Evolutionary conservation across 2,113 vertebrate genomes (phyloP), one percentile per base, ranked within the genome.

Genomic region (Oreocharis arfaki): DNA sequence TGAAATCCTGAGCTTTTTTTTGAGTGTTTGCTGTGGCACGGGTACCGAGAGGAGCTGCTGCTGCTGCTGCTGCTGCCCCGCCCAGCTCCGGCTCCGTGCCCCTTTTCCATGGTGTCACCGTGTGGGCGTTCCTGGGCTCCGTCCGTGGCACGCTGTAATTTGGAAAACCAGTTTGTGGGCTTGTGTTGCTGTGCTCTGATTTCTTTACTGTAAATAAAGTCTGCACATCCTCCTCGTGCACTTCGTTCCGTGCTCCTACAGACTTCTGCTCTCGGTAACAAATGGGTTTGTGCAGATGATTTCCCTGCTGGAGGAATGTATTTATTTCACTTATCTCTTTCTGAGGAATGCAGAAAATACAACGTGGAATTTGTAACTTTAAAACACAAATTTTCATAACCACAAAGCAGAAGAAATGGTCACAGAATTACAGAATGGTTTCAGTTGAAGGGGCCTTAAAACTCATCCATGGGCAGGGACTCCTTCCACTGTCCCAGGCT

Each of bases 71-170:
- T 93, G 57, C 64, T 61, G 86, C 61, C 73, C 77, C 1, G 1
- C 55, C 56, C 75, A 28, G 82, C 68, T 68, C 61, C 18, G 19
- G 78, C 60, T 74, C 78, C 7, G 0, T 64, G 87, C 64, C 82
- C 60, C 42, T 94, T 89, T 94, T 84, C 94, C 95, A 71, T 64
- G 76, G 60, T 84, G 73, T 93, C 90, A 96, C 65, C 56, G 10
- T 23, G 27, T 67, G 84, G 93, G 89, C 27, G 85, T 94, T 91
- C 63, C 86, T 77, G 60, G 59, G 56, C 70, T 78, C 68, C 86
- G 26, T 9, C 63, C 44, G 9, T 35, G 44, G 22, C 82, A 20
- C 10, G 9, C 17, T 85, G 76, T 15, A 35, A 71, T 67, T 89
- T 78, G 84, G 73, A 79, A 81, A 94, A 91, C 67, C 75, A n/a